Percentiles rank a stretch among this genome's conserved stretches.
These are phyloP conservation scores for Ictalurus punctatus DNA, from an alignment of 2,113 vertebrate species.

Conservation along the genomic window DNA sequence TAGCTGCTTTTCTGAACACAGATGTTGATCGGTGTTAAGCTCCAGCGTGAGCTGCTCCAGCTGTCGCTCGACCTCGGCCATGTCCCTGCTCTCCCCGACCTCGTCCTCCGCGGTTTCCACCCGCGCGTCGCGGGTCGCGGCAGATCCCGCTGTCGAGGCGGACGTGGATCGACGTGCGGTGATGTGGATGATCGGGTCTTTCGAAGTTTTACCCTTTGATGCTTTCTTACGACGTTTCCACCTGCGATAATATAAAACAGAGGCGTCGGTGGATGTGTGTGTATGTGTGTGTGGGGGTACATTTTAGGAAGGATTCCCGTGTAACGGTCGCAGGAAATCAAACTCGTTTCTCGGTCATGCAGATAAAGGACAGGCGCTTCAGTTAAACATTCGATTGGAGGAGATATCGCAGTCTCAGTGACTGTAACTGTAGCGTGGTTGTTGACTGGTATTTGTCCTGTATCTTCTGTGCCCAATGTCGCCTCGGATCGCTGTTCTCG, in stretches of 20 bases:
- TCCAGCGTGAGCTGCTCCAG: slow-evolving; percentile 58
- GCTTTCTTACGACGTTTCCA: slow-evolving; percentile 64
- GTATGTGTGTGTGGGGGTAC: too few species aligned
- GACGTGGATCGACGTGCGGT: slow-evolving; percentile 30
- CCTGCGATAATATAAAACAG: slow-evolving; percentile 50
- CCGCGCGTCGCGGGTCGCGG: slow-evolving; percentile 40
- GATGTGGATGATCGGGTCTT: neutral
- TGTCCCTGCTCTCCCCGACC: slow-evolving; percentile 58
- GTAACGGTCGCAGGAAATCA: neutral
- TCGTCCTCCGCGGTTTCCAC: slow-evolving; percentile 49
- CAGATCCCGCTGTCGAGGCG: slow-evolving; percentile 39
- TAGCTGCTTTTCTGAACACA: slow-evolving; percentile 40
- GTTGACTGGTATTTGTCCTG: too few species aligned
- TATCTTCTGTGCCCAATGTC: neutral
- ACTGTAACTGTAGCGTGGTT: too few species aligned
- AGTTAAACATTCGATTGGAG: neutral
- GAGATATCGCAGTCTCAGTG: neutral
- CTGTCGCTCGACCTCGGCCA: slow-evolving; percentile 58
- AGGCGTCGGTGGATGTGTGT: neutral
- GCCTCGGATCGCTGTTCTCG: neutral
- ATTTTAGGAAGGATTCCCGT: neutral
- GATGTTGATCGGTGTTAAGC: slow-evolving; percentile 20
- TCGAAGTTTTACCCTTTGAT: slow-evolving; percentile 60
- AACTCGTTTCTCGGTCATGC: neutral
- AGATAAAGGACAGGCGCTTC: neutral